Evolutionary conservation across 1,140 invertebrate species (phyloP).

Genomic region (Euura lappo): DNA sequence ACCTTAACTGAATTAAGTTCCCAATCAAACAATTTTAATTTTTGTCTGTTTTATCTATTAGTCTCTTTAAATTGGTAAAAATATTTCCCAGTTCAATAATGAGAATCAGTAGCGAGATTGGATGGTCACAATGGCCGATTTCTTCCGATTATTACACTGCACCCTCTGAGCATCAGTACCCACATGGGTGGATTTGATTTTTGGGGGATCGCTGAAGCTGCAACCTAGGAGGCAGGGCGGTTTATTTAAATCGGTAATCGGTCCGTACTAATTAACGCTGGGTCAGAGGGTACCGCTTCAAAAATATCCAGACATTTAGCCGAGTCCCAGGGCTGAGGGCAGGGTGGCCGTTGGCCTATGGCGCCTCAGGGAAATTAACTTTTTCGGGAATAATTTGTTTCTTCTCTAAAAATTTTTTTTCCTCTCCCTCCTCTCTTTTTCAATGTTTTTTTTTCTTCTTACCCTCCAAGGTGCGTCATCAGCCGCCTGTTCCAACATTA

Average conservation of each 20-base stretch:
- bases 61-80: too few species aligned
- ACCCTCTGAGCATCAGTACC: too few species aligned
- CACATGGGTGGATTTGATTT: too few species aligned
- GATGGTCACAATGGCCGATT: too few species aligned
- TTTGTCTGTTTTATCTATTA: too few species aligned
- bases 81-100: too few species aligned
- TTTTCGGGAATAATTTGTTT: conserved; percentile 13
- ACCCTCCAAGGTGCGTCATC: conserved; percentile 8
- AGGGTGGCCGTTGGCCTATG: conserved; percentile 6
- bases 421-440: conserved; percentile 13
- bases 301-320: conserved; percentile 10
- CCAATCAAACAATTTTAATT: too few species aligned
- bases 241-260: conserved; percentile 22
- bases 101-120: too few species aligned
- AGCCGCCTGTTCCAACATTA: conserved; percentile 1
- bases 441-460: neutral
- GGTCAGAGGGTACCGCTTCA: conserved; percentile 18
- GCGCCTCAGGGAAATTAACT: conserved; percentile 22
- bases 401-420: conserved; percentile 13
- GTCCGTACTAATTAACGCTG: conserved; percentile 23
- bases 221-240: neutral
- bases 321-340: neutral
- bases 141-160: too few species aligned
- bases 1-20: too few species aligned
- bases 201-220: too few species aligned